Evolutionary conservation across 2,113 vertebrate species (phyloP).

Genomic region (Pterocles burchelli): DNA sequence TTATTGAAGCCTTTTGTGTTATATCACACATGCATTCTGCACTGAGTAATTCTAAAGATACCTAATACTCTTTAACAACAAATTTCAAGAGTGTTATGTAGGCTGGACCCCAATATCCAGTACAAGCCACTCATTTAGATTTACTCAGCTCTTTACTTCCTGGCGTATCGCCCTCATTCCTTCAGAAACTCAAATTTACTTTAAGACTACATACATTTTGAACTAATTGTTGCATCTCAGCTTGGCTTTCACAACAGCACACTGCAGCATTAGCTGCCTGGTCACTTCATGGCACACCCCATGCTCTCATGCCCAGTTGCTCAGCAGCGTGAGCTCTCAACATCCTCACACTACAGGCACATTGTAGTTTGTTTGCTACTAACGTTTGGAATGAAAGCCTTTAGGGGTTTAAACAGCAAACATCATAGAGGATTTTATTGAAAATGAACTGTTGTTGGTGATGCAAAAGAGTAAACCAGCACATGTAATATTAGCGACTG

Average conservation of each 20-base stretch:
- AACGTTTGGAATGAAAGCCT: background rate
- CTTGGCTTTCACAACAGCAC: background rate
- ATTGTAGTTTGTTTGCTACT: background rate
- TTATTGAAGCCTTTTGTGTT: background rate
- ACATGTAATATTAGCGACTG: background rate
- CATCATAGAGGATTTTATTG: background rate
- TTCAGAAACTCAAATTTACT: background rate
- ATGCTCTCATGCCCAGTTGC: background rate
- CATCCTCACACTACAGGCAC: rapidly evolving
- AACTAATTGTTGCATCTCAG: background rate
- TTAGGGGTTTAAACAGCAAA: background rate
- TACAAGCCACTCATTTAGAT: background rate
- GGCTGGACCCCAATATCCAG: background rate
- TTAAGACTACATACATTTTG: background rate
- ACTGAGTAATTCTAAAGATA: background rate
- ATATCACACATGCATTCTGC: background rate
- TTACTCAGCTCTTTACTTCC: background rate
- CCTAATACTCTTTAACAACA: background rate
- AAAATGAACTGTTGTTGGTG: background rate
- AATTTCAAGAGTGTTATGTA: background rate
- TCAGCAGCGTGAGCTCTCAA: rapidly evolving
- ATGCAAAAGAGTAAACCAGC: background rate
- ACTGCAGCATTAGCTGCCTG: background rate
- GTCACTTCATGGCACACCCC: background rate
- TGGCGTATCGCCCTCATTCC: rapidly evolving